phyloP scores from a whole-genome alignment of 1,140 invertebrate species.

The Himalopsyche phryganea region DNA sequence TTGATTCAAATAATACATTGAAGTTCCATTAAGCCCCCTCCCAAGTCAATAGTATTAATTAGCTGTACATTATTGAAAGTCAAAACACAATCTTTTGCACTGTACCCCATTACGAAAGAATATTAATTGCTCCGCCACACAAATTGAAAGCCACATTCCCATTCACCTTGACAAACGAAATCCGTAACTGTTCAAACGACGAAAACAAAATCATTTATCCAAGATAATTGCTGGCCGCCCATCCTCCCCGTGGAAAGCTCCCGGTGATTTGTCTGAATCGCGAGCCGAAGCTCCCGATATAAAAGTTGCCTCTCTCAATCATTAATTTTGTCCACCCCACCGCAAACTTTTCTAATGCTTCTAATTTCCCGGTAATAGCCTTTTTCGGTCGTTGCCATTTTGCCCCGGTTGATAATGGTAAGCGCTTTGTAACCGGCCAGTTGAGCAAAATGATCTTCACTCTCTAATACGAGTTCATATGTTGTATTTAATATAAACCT shows the following conservation, averaged over 20 bases:
- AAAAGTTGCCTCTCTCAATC: constrained; percentile 18
- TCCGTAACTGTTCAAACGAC: constrained; percentile 22
- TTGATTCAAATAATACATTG: no score
- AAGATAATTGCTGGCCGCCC: constrained; percentile 26
- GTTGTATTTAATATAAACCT: no score
- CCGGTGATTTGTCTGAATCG: background rate
- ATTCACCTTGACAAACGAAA: background rate
- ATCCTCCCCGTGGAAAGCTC: constrained; percentile 4
- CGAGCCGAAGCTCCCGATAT: background rate
- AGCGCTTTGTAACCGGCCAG: constrained; percentile 1
- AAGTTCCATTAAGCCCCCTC: no score
- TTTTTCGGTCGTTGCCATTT: constrained; percentile 15
- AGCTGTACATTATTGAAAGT: no score
- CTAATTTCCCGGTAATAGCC: constrained; percentile 35
- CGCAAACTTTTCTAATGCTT: constrained; percentile 35
- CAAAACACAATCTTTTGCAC: no score
- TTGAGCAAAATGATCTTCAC: background rate
- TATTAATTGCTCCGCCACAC: no score
- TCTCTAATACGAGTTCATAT: background rate
- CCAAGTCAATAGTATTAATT: no score
- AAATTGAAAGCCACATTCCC: no score
- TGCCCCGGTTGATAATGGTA: constrained; percentile 13
- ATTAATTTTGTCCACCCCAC: constrained; percentile 32
- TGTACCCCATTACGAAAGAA: no score
- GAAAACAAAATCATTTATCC: constrained; percentile 32